A percentile compares a stretch with the other conserved stretches of the same genome.
These are phyloP conservation scores for Zelostemma sp. DNA, from an alignment of 1,140 invertebrate species.

Conservation along the genomic window DNA sequence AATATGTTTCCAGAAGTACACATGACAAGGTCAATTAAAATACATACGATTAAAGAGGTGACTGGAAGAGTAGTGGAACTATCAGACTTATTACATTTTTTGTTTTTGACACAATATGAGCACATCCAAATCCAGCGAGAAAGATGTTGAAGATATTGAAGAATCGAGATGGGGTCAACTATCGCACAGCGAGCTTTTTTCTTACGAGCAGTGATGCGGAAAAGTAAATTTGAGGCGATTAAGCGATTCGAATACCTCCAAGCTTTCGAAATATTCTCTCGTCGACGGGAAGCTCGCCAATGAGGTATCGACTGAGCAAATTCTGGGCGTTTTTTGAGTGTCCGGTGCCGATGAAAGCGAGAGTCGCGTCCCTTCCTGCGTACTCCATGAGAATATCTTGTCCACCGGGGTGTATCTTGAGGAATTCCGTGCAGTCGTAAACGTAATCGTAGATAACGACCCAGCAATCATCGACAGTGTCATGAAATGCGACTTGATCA, in stretches of 20 bases:
- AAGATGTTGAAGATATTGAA: too few species aligned
- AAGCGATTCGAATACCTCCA: slow-evolving; percentile 60
- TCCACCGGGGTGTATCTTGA: slow-evolving; percentile 88
- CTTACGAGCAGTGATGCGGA: not conserved
- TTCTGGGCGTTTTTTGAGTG: slow-evolving; percentile 77
- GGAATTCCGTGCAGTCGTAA: slow-evolving; percentile 80
- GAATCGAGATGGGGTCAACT: too few species aligned
- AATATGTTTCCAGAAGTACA: too few species aligned
- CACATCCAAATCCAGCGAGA: too few species aligned
- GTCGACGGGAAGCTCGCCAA: slow-evolving; percentile 79
- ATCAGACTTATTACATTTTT: too few species aligned
- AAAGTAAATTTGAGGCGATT: not conserved
- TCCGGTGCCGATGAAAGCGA: slow-evolving; percentile 85
- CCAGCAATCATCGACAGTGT: slow-evolving; percentile 77
- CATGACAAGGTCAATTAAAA: too few species aligned
- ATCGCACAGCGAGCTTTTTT: too few species aligned
- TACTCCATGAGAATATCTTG: slow-evolving; percentile 87
- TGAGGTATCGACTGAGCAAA: slow-evolving; percentile 75
- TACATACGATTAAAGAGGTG: too few species aligned
- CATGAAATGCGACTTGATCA: slow-evolving; percentile 77
- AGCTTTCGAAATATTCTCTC: slow-evolving; percentile 79
- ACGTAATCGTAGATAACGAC: slow-evolving; percentile 81
- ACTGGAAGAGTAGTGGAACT: too few species aligned
- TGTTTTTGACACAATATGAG: too few species aligned
- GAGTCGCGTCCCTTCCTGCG: slow-evolving; percentile 87